Conservation (phyloP, 2,113 vertebrate species). For the Mesembrinibis cayennensis region DNA sequence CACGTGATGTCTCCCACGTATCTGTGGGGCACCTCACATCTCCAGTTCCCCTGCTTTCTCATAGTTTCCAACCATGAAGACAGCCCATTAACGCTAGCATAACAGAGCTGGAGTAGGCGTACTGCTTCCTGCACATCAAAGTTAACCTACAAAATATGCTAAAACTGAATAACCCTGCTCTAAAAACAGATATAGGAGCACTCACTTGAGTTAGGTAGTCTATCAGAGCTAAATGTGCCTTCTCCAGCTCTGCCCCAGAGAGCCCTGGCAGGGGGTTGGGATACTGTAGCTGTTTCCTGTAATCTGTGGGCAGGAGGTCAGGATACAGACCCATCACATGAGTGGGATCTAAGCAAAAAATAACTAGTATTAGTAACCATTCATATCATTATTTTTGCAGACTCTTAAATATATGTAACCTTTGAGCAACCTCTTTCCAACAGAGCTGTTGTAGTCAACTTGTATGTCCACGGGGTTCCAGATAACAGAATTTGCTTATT, state of each 20-base stretch:
- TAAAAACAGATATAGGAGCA: neutral
- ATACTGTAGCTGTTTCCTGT: conserved; percentile 96
- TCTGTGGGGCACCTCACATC: rapidly evolving
- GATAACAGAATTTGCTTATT: neutral
- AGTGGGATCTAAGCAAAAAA: conserved; percentile 86
- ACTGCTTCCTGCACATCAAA: neutral
- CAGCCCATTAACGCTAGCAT: neutral
- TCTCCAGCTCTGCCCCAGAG: conserved; percentile 92
- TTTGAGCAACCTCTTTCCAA: neutral
- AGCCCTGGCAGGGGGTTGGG: conserved; percentile 91
- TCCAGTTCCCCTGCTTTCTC: neutral
- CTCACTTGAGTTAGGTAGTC: conserved; percentile 96
- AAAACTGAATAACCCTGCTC: neutral
- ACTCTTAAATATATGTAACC: neutral
- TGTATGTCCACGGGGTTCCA: neutral
- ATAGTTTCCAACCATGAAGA: neutral
- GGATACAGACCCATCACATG: conserved; percentile 98
- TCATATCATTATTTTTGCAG: neutral
- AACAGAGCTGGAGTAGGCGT: neutral
- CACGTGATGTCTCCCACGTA: rapidly evolving
- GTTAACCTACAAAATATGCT: neutral
- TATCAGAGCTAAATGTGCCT: conserved; percentile 94
- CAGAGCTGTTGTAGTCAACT: neutral
- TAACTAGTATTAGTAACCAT: conserved; percentile 23
- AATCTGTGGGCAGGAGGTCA: conserved; percentile 93